Evolutionary conservation across 2,888 invertebrate species (phyloP), one percentile per base, ranked within the genome.

Genomic region (Eupithecia abbreviata): DNA sequence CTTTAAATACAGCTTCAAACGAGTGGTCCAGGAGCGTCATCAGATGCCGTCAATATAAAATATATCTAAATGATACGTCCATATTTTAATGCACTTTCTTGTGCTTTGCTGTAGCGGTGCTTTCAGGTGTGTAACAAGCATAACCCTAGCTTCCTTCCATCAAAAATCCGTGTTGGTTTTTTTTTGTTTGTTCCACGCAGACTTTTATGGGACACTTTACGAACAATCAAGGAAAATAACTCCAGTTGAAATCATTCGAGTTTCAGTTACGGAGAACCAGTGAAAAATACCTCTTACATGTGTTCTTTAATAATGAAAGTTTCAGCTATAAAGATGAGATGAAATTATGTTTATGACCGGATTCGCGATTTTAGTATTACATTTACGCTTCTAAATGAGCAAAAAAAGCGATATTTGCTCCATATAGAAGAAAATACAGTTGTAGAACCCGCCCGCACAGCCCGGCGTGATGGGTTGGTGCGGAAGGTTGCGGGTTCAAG

Each of bases 261-360:
- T 13, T 2, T 3, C 0, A 15, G 4, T 41, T 13, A 65, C 4
- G 3, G 41, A 41, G 13, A 3, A 13, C 41, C 12, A 68, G 66
- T 73, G 73, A 65, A 71, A 69, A 75, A 30, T 49, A 30, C 73
- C 43, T 30, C 70, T 47, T 58, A 47, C 67, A 30, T 30, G 62
- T 62, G 30, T 62, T 62, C 62, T 30, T 58, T 18, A 58, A 62
- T 62, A 80, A 78, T 77, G 75, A 79, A 82, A 81, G 65, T 78
- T 84, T 79, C 62, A 73, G 71, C 71, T 74, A 79, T 79, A 73
- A 78, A 78, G 18, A 43, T n/a, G 73, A 79, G 78, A 81, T 69
- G 66, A 66, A 62, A 62, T 62, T 18, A 62, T 62, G 62, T 30
- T 62, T 62, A 62, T 10, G 62, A 62, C 30, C 18, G 4, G 4